phyloP scores from a whole-genome alignment of 2,113 vertebrate species.

The Siphamia tubifer region DNA sequence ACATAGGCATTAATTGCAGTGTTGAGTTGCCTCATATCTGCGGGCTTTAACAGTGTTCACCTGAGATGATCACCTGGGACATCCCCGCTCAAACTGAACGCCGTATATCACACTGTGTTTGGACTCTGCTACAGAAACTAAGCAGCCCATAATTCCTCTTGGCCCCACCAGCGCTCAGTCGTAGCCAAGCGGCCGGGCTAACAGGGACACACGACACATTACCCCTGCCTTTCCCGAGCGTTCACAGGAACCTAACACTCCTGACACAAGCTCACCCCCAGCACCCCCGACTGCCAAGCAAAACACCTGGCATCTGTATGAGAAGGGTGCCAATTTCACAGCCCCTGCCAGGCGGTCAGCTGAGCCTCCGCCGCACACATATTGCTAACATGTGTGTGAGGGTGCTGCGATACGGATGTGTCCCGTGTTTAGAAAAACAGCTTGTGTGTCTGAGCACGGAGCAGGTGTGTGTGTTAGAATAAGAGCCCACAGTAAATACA shows the following conservation, averaged over 20 bases:
- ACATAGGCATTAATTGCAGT: too few species aligned
- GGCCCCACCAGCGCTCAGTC: background rate
- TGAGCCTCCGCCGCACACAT: constrained; percentile 50
- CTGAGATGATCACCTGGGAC: too few species aligned
- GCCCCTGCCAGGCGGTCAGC: constrained; percentile 64
- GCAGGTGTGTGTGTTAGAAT: constrained; percentile 18
- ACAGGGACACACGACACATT: constrained; percentile 48
- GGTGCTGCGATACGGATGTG: background rate
- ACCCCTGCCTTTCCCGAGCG: constrained; percentile 36
- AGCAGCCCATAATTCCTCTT: constrained; percentile 22
- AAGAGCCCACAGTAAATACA: constrained; percentile 7
- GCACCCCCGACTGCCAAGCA: constrained; percentile 57
- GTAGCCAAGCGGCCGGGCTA: constrained; percentile 20
- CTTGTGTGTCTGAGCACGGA: constrained; percentile 1
- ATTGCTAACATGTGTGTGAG: constrained; percentile 13
- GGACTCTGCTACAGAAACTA: constrained; percentile 6
- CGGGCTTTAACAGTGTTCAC: too few species aligned
- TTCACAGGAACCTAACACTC: constrained; percentile 63
- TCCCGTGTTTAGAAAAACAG: background rate
- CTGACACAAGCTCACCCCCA: constrained; percentile 52
- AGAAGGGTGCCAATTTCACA: constrained; percentile 64
- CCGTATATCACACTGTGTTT: background rate
- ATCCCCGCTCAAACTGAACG: too few species aligned
- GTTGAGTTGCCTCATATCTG: too few species aligned
- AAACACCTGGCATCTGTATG: constrained; percentile 72